A percentile compares a stretch with the other conserved stretches of the same genome.
These are phyloP conservation scores for Ariopsis seemanni DNA, from an alignment of 2,113 vertebrate species.

Conservation along the genomic window DNA sequence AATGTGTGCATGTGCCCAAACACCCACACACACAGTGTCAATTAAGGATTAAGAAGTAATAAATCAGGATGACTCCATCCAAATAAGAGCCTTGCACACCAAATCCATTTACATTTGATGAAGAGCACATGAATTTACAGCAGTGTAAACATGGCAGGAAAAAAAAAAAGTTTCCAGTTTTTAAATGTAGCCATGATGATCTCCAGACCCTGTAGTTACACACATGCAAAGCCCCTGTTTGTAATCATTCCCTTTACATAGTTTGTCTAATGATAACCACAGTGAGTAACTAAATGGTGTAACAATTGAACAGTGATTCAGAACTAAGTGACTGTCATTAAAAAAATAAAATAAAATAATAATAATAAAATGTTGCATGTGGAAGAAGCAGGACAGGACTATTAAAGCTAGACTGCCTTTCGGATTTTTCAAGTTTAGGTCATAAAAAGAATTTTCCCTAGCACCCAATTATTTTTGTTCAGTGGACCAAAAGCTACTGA, in stretches of 20 bases:
- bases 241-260: not conserved
- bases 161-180: constrained; percentile 31
- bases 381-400: not conserved
- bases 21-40: constrained; percentile 36
- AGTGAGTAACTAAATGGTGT: not conserved
- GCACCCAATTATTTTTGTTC: no score
- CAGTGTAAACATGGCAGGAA: constrained; percentile 55
- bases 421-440: no score
- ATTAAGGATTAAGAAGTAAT: constrained; percentile 45
- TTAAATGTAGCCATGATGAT: constrained; percentile 47
- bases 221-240: not conserved
- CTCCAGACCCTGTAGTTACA: constrained; percentile 30
- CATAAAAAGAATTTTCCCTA: no score
- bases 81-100: constrained; percentile 34
- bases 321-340: not conserved
- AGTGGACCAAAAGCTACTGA: no score
- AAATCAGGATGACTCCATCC: constrained; percentile 46
- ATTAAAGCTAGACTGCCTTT: not conserved
- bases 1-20: not conserved
- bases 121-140: constrained; percentile 56
- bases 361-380: not conserved
- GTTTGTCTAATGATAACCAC: not conserved
- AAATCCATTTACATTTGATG: constrained; percentile 49
- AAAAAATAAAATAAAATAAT: not conserved
- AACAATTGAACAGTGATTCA: not conserved